A percentile compares a stretch with the other conserved stretches of the same genome.
Conservation (phyloP, 2,888 invertebrate genomes). For the Ennomos fuscantarius region DNA sequence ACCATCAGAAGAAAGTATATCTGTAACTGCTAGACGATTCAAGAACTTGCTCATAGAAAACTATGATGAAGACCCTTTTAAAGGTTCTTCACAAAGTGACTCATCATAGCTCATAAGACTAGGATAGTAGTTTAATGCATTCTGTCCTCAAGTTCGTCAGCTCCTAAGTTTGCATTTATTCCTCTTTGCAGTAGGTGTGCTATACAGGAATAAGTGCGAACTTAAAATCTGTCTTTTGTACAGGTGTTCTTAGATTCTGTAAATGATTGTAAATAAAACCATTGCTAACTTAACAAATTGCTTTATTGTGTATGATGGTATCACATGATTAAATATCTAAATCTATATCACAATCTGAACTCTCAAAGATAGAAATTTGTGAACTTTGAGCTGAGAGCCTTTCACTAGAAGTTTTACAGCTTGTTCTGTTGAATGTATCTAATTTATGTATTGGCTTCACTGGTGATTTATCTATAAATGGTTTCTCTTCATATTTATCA, state of each 20-base stretch:
- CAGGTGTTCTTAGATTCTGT: conserved; percentile 14
- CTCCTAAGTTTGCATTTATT: too few species aligned
- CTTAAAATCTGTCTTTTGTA: too few species aligned
- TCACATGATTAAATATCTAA: conserved; percentile 71
- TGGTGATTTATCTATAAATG: conserved; percentile 33
- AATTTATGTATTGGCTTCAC: conserved; percentile 41
- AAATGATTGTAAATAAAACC: conserved; percentile 33
- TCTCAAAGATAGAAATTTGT: conserved; percentile 81
- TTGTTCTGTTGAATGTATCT: conserved; percentile 42
- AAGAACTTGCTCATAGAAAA: conserved; percentile 90
- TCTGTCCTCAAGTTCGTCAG: too few species aligned
- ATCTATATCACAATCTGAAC: conserved; percentile 80
- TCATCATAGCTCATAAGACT: neutral
- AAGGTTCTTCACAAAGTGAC: conserved; percentile 41
- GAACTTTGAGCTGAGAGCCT: conserved; percentile 50
- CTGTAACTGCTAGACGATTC: conserved; percentile 87
- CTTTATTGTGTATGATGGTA: conserved; percentile 33
- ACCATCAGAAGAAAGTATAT: conserved; percentile 83
- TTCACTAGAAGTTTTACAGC: conserved; percentile 35
- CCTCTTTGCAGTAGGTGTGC: too few species aligned
- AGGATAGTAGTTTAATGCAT: too few species aligned
- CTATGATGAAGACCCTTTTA: conserved; percentile 85
- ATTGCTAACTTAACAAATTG: conserved; percentile 29
- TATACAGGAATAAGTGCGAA: too few species aligned
- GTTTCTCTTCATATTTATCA: conserved; percentile 61